Evolutionary conservation across 1,140 invertebrate genomes (phyloP), one percentile per base, ranked within the genome.

Genomic region (Eumaeus atala): DNA sequence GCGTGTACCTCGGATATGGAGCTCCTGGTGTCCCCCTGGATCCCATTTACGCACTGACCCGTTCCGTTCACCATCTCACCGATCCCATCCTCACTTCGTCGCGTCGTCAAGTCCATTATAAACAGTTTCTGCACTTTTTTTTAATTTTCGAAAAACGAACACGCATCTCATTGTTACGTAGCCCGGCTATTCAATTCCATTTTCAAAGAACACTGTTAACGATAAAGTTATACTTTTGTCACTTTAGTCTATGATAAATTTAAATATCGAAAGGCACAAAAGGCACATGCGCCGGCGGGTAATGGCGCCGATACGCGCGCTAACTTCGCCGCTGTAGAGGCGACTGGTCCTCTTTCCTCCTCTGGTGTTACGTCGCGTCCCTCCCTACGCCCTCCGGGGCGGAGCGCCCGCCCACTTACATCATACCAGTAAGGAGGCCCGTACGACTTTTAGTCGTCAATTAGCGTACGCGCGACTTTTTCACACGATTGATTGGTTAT

Each of bases 21-120:
- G 3, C 66, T 67, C 34, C 83, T 78, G 76, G 70, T 73, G 48
- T 59, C 21, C 21, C 21, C 63, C 48, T 70, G 66, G 49, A 62
- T 57, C 80, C 79, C 66, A 9, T 74, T 73, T 53, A 73, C 67
- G 56, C 77, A 77, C 77, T 70, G 69, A 38, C 69, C 74, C 59
- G 65, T 70, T 52, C 69, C 72, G 61, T 75, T 78, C 48, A 72
- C 59, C 34, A 52, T 52, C 18, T 66, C 61, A 21, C 54, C 64
- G 21, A 50, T 55, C 44, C 64, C 68, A 48, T 76, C 76, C 47
- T 82, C 79, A 55, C 65, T 71, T 9, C 83, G 73, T 37, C 80
- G 74, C 47, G 79, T 85, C 9, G 83, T 86, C 69, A 86, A 70
- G 74, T 86, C 83, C 83, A 86, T 86, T 58, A 76, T 79, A 61